phyloP scores from a whole-genome alignment of 2,113 vertebrate genomes.

The Ahaetulla prasina region DNA sequence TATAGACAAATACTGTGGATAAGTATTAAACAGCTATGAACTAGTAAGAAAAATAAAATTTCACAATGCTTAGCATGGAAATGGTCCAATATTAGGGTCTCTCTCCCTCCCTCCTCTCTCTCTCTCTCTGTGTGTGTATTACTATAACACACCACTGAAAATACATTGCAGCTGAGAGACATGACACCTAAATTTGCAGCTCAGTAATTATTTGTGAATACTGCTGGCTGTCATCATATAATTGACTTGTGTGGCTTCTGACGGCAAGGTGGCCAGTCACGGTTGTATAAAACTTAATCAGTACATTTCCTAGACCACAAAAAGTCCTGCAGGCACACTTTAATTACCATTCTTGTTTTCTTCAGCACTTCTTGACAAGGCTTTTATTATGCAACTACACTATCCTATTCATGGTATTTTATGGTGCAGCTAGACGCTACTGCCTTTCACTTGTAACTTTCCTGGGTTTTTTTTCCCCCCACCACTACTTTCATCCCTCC shows the following conservation, averaged over 20 bases:
- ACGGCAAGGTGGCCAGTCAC: slow-evolving; percentile 1
- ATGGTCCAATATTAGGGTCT: background rate
- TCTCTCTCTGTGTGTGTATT: background rate
- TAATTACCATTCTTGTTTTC: background rate
- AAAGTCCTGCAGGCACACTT: slow-evolving; percentile 33
- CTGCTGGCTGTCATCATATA: slow-evolving; percentile 51
- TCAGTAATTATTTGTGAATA: slow-evolving; percentile 59
- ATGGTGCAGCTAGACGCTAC: background rate
- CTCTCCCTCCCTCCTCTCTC: too few relatives aligned
- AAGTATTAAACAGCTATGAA: background rate
- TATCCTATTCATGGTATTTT: background rate
- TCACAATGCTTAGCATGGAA: background rate
- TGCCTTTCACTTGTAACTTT: background rate
- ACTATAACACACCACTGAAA: slow-evolving; percentile 54
- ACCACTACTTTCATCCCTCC: background rate
- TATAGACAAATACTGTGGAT: background rate
- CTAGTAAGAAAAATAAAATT: background rate
- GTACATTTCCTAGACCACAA: slow-evolving; percentile 36
- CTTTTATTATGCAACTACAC: background rate
- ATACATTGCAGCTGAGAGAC: slow-evolving; percentile 42
- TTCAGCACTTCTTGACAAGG: background rate
- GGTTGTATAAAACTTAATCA: slow-evolving; percentile 15
- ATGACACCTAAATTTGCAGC: slow-evolving; percentile 54
- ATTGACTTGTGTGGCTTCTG: slow-evolving; percentile 53
- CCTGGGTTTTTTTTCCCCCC: background rate